A percentile compares a stretch with the other conserved stretches of the same genome.
Evolutionary conservation across 2,113 vertebrate genomes (phyloP).

Genomic region (Leucosticte australis): DNA sequence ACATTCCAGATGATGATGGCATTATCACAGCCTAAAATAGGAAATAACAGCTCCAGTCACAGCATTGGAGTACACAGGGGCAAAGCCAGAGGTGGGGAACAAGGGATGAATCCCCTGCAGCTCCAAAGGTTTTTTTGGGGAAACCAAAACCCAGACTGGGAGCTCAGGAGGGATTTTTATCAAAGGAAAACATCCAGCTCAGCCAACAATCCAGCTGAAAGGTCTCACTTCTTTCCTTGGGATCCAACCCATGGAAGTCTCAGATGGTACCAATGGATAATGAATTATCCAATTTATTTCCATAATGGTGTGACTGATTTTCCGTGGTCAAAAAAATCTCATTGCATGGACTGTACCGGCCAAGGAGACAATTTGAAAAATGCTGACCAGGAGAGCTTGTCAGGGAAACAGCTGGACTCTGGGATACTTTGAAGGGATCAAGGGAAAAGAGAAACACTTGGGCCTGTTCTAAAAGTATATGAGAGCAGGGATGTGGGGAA

Average conservation of each 20-base stretch:
- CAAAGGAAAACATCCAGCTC: neutral
- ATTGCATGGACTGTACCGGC: neutral
- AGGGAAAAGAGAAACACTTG: neutral
- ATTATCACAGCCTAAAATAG: constrained; percentile 86
- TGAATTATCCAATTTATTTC: neutral
- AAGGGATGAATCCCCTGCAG: neutral
- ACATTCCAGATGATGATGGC: constrained; percentile 94
- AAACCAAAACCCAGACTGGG: neutral
- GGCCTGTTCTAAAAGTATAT: neutral
- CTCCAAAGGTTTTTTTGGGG: neutral
- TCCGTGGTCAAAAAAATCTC: neutral
- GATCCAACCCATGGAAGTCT: neutral
- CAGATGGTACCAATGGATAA: neutral
- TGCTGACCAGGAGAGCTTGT: neutral
- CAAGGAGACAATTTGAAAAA: neutral
- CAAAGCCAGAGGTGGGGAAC: neutral
- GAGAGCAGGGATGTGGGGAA: neutral
- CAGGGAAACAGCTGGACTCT: neutral
- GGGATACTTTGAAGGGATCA: neutral
- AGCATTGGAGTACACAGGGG: accelerated
- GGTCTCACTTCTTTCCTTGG: neutral
- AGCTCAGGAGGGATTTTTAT: neutral
- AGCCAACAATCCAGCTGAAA: neutral
- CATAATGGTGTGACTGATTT: neutral
- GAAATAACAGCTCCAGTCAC: neutral